Evolutionary conservation across 2,113 vertebrate genomes (phyloP).

Genomic region (Peromyscus maniculatus): DNA sequence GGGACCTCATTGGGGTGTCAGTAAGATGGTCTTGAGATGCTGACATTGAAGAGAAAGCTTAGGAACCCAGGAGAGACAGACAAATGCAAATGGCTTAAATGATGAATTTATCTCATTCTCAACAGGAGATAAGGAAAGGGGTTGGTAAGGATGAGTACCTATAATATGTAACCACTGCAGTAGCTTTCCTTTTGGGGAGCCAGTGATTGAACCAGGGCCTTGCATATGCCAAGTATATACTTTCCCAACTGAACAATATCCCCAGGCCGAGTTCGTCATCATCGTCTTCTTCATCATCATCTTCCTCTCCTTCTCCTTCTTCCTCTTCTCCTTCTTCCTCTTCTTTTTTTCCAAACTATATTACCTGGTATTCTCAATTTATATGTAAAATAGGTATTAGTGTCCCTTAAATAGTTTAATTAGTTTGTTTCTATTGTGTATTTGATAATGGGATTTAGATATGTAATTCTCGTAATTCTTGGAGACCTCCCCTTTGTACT

Average conservation of each 20-base stretch:
- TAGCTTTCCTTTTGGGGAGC: not conserved
- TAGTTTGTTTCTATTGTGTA: not conserved
- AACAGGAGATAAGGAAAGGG: not conserved
- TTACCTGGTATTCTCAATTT: not conserved
- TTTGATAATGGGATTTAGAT: not conserved
- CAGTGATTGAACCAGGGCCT: not conserved
- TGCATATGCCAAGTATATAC: not conserved
- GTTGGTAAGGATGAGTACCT: not conserved
- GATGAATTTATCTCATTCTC: not conserved
- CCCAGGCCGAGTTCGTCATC: not conserved
- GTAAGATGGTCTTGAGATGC: not conserved
- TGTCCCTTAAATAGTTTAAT: not conserved
- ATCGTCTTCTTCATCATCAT: not conserved
- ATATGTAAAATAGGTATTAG: not conserved
- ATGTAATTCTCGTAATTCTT: slow-evolving; percentile 12
- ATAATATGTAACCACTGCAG: not conserved
- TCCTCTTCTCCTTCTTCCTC: too few relatives aligned
- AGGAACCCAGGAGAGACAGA: not conserved
- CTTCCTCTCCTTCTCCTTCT: too few relatives aligned
- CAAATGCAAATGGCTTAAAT: not conserved
- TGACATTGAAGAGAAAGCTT: not conserved
- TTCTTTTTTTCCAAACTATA: not conserved
- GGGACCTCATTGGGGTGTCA: not conserved
- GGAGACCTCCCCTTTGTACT: not conserved
- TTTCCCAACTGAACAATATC: not conserved